Evolutionary conservation across 2,888 invertebrate genomes (phyloP).

Genomic region (Drosophila siamana): DNA sequence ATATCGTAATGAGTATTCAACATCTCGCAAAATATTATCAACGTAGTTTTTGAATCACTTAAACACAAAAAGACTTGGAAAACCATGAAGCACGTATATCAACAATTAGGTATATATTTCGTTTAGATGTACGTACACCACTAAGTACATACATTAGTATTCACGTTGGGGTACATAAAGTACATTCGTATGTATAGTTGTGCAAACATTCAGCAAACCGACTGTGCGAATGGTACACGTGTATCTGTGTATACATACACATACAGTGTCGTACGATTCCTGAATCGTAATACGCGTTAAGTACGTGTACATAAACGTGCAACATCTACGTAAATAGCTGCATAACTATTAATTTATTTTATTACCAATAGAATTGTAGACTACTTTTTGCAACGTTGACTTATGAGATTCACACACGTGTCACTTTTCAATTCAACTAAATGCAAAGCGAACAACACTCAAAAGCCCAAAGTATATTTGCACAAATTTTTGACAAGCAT

Average conservation of each 20-base stretch:
- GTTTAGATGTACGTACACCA: constrained; percentile 9
- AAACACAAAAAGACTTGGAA: background rate
- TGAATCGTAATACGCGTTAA: constrained; percentile 14
- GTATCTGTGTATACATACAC: constrained; percentile 12
- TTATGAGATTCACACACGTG: constrained; percentile 79
- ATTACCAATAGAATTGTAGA: constrained; percentile 39
- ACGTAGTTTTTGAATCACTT: background rate
- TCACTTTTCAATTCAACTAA: constrained; percentile 66
- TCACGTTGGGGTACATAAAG: constrained; percentile 9
- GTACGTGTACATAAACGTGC: background rate
- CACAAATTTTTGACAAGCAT: constrained; percentile 41
- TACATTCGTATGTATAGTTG: constrained; percentile 10
- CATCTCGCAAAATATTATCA: background rate
- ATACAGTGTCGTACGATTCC: constrained; percentile 1
- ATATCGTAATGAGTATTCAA: constrained; percentile 8
- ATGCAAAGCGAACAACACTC: constrained; percentile 49
- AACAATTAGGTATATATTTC: background rate
- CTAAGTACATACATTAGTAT: background rate
- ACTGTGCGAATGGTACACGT: constrained; percentile 25
- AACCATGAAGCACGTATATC: too few species aligned
- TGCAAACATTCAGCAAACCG: background rate
- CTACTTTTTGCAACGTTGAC: constrained; percentile 42
- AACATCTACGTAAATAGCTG: background rate
- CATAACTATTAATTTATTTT: constrained; percentile 29
- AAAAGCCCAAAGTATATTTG: constrained; percentile 18